phyloP scores from a whole-genome alignment of 2,113 vertebrate species.

The Leptocoma aspasia region DNA sequence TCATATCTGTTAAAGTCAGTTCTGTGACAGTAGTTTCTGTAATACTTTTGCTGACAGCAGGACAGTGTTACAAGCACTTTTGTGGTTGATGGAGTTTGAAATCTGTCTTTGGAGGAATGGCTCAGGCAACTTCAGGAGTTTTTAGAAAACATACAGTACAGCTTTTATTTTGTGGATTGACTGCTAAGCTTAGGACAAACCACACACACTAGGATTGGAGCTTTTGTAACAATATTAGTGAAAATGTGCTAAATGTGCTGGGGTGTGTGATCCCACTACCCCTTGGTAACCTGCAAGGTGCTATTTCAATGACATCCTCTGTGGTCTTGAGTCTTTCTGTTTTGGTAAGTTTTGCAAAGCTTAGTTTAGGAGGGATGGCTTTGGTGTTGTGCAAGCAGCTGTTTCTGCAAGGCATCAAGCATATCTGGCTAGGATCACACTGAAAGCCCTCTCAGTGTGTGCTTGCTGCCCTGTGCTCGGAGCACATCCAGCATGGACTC shows the following conservation, averaged over 20 bases:
- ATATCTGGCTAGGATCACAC: background rate
- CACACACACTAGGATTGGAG: background rate
- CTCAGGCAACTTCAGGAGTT: background rate
- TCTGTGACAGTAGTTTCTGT: background rate
- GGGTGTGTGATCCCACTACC: background rate
- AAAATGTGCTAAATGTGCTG: background rate
- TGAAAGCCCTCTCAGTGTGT: background rate
- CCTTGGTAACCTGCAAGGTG: background rate
- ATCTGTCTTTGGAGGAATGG: background rate
- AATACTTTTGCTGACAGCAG: background rate
- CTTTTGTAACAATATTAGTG: background rate
- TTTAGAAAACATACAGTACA: background rate
- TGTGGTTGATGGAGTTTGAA: background rate
- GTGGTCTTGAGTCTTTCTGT: background rate
- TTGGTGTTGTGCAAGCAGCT: background rate
- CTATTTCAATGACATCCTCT: background rate
- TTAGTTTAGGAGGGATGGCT: background rate
- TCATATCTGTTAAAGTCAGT: background rate
- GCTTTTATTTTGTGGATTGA: background rate
- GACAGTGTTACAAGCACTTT: background rate
- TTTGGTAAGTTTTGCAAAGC: accelerated
- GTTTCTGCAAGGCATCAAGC: background rate
- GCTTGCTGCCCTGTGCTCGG: background rate
- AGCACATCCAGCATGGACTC: too few species aligned
- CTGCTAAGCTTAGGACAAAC: background rate